Evolutionary conservation across 2,797 vertebrate genomes (phyloP).

Genomic region (Calcarius lapponicus): DNA sequence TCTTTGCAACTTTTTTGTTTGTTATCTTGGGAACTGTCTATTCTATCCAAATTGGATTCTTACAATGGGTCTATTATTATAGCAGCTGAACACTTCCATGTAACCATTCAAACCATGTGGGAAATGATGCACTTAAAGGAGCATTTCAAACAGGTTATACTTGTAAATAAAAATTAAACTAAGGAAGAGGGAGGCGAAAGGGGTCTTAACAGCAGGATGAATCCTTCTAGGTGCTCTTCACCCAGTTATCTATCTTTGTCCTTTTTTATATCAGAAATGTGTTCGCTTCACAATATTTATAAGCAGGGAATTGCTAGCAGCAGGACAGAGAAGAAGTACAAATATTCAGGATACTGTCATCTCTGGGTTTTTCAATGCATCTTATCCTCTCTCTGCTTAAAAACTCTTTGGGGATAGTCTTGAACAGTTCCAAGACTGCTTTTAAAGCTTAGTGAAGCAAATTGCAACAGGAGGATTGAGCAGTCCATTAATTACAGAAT

Average conservation of each 20-base stretch:
- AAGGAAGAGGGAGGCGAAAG: neutral
- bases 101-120: neutral
- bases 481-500: slow-evolving; percentile 29
- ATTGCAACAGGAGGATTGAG: neutral
- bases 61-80: neutral
- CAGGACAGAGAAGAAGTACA: neutral
- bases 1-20: neutral
- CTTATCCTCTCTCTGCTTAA: neutral
- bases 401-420: neutral
- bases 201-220: neutral
- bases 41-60: neutral
- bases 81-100: neutral
- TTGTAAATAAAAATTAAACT: neutral
- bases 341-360: neutral
- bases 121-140: neutral
- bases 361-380: neutral
- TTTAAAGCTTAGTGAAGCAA: neutral
- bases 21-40: neutral
- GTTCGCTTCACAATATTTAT: neutral
- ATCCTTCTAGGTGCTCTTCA: neutral
- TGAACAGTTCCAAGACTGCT: neutral
- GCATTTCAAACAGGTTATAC: neutral
- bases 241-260: neutral
- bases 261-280: neutral
- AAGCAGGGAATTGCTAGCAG: neutral